Evolutionary conservation across 2,888 invertebrate genomes (phyloP).

Genomic region (Lasioglossum villosulum): DNA sequence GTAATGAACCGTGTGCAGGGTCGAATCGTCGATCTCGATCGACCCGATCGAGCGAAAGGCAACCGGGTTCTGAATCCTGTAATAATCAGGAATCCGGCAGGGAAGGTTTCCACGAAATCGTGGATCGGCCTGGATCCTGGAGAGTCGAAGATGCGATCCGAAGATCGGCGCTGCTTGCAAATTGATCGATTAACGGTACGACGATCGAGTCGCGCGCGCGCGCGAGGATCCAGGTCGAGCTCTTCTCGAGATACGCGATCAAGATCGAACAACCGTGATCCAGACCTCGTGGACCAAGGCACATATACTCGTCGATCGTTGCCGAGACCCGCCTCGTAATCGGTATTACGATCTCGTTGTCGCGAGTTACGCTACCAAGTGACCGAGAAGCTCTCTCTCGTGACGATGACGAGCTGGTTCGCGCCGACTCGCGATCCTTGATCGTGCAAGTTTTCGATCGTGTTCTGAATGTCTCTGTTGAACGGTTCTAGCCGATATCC

Average conservation of each 20-base stretch:
- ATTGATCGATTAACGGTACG: slow-evolving; percentile 77
- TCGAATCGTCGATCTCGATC: slow-evolving; percentile 54
- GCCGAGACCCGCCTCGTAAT: slow-evolving; percentile 4
- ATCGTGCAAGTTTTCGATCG: slow-evolving; percentile 8
- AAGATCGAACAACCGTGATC: slow-evolving; percentile 22
- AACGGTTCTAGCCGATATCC: slow-evolving; percentile 47
- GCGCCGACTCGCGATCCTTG: slow-evolving; percentile 16
- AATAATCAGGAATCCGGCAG: slow-evolving; percentile 40
- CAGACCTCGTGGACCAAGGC: neutral
- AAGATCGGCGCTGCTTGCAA: slow-evolving; percentile 58
- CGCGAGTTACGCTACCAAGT: slow-evolving; percentile 2
- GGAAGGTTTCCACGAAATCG: neutral
- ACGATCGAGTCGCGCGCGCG: slow-evolving; percentile 46
- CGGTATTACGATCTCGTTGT: slow-evolving; percentile 7
- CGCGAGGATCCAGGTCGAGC: slow-evolving; percentile 47
- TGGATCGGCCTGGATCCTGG: slow-evolving; percentile 37
- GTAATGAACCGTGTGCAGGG: slow-evolving; percentile 38
- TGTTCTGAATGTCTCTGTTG: slow-evolving; percentile 16
- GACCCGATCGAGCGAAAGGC: neutral
- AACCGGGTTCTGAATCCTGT: slow-evolving; percentile 12
- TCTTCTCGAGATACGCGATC: slow-evolving; percentile 42
- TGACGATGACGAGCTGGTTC: neutral
- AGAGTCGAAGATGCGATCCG: slow-evolving; percentile 28
- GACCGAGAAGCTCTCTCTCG: neutral
- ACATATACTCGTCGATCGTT: neutral